Percentiles rank a stretch among this genome's conserved stretches.
These are phyloP conservation scores for Callopanchax toddi DNA, from an alignment of 2,113 vertebrate genomes.

Conservation along the genomic window DNA sequence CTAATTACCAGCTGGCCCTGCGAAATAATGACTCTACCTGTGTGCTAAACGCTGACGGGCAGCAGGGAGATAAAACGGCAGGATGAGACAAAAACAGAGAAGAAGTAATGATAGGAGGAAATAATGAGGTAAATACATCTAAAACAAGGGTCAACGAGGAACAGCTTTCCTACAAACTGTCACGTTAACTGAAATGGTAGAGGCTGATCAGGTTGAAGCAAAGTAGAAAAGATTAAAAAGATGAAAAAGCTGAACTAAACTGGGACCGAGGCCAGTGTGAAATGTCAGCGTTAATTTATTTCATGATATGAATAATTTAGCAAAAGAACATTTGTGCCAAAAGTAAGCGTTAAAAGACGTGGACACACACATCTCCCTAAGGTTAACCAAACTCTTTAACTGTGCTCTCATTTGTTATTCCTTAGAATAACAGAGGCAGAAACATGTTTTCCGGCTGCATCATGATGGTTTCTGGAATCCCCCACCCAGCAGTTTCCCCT, in stretches of 20 bases:
- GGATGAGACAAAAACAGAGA: background rate
- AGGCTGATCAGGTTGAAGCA: constrained; percentile 1
- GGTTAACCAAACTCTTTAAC: background rate
- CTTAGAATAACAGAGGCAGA: background rate
- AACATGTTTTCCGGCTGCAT: background rate
- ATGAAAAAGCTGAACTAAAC: background rate
- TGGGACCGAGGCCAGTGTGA: background rate
- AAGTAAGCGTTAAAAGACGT: background rate
- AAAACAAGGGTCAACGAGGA: constrained; percentile 26
- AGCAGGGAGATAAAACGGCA: constrained; percentile 28
- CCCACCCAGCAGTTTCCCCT: background rate
- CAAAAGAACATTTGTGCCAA: background rate
- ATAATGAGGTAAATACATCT: constrained; percentile 3
- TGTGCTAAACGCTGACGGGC: constrained; percentile 48
- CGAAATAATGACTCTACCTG: constrained; percentile 59
- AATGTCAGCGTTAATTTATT: background rate
- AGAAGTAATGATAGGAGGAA: constrained; percentile 1
- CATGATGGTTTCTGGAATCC: background rate
- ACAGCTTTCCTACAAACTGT: constrained; percentile 13
- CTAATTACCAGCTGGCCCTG: constrained; percentile 67
- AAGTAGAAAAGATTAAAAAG: background rate
- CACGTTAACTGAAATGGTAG: constrained; percentile 3
- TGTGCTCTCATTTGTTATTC: background rate
- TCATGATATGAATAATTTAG: background rate
- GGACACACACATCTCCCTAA: too few species aligned